Evolutionary conservation across 2,113 vertebrate species (phyloP).

Genomic region (Heteronetta atricapilla): DNA sequence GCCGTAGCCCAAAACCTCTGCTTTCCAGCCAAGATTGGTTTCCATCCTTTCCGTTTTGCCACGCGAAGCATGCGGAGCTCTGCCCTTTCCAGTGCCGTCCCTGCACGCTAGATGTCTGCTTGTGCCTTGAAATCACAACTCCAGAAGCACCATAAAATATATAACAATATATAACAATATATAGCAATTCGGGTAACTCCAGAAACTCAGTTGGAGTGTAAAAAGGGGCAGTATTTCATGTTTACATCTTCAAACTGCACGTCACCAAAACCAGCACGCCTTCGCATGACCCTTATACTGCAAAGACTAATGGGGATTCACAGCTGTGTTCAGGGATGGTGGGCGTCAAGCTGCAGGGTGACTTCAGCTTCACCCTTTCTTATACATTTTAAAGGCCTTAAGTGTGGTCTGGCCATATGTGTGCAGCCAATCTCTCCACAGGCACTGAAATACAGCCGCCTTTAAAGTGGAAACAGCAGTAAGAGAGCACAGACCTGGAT

Average conservation of each 20-base stretch:
- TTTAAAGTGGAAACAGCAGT: background rate
- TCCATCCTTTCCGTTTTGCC: background rate
- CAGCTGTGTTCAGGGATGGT: background rate
- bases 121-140: background rate
- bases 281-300: background rate
- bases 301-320: background rate
- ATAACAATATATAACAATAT: background rate
- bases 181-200: background rate
- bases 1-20: background rate
- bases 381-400: background rate
- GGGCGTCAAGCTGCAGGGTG: background rate
- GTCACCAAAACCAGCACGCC: background rate
- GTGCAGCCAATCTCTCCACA: background rate
- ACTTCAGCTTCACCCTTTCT: background rate
- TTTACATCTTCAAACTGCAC: background rate
- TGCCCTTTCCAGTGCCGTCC: background rate
- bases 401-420: background rate
- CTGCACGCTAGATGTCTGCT: background rate
- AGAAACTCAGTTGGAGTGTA: rapidly evolving
- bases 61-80: background rate
- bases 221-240: background rate
- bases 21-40: background rate
- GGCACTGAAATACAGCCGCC: background rate
- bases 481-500: background rate
- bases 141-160: background rate